A percentile compares a stretch with the other conserved stretches of the same genome.
phyloP scores from a whole-genome alignment of 2,888 invertebrate species.

The Chrysolina haemoptera region DNA sequence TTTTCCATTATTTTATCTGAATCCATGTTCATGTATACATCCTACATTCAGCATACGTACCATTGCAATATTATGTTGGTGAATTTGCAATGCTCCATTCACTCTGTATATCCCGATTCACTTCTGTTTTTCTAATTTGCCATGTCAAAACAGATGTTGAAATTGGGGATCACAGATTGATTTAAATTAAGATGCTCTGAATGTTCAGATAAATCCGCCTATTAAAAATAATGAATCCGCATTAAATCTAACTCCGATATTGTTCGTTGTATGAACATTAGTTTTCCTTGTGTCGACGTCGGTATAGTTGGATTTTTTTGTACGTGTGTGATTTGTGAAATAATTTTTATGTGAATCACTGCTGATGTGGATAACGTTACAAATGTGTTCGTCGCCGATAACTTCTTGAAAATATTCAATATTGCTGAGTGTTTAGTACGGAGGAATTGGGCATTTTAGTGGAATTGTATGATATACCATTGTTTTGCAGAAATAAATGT shows the following conservation, averaged over 20 bases:
- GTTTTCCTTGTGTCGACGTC: slow-evolving; percentile 23
- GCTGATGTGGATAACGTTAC: neutral
- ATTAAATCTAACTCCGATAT: slow-evolving; percentile 29
- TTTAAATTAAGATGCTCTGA: slow-evolving; percentile 43
- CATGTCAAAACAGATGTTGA: slow-evolving; percentile 41
- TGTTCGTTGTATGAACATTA: slow-evolving; percentile 6
- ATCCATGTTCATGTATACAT: neutral
- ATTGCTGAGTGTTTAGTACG: neutral
- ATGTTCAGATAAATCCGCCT: slow-evolving; percentile 33
- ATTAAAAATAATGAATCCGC: slow-evolving; percentile 36
- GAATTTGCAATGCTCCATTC: neutral
- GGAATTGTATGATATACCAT: too few relatives aligned
- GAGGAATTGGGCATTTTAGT: neutral
- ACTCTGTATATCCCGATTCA: neutral
- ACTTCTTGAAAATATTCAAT: neutral
- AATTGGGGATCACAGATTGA: slow-evolving; percentile 33
- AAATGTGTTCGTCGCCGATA: neutral
- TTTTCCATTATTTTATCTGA: neutral
- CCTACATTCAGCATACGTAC: neutral
- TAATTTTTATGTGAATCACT: neutral
- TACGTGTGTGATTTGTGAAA: slow-evolving; percentile 3
- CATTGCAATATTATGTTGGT: neutral
- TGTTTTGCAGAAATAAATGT: too few relatives aligned
- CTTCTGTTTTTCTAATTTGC: slow-evolving; percentile 32
- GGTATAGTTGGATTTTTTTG: neutral